Evolutionary conservation across 2,113 vertebrate genomes (phyloP), one percentile per base, ranked within the genome.

Genomic region (Chascanopsetta lugubris): DNA sequence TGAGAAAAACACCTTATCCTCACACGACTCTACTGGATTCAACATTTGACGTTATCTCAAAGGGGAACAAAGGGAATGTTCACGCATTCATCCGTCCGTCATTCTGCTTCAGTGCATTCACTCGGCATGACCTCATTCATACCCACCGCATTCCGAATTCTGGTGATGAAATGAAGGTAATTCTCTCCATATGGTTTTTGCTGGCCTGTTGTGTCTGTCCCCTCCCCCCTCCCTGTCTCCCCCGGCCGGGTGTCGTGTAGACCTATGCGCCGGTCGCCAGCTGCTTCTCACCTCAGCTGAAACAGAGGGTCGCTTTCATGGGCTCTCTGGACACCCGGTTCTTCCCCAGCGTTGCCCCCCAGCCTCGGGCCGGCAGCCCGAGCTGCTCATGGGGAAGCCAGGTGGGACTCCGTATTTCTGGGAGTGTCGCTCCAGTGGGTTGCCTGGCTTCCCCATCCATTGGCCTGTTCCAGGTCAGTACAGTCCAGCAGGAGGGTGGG

Each of bases 391-490:
- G 86, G 92, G 88, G 79, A 93, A 91, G 79, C 86, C 90, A 80
- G 88, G 88, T 74, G 89, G 88, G 73, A 77, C 82, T 87, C 89
- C 89, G 36, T 93, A 89, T 91, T 90, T 90, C 87, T 93, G 92
- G 92, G 92, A 93, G 88, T 91, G 90, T 86, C 90, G 87, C 83
- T 90, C 91, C 85, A 77, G 84, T 25, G 90, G 90, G 84, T 84
- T 80, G 74, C 87, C 91, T 76, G 89, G 91, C 84, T 91, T 92
- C 81, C 85, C 90, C 9, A 79, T 90, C 79, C 90, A 89, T 58
- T 88, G 89, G 84, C 87, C 88, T 85, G 85, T 87, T 34, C 47
- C 92, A 93, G 92, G 92, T 92, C 91, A 93, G 92, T 92, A 90
- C 49, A 62, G 87, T 87, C 72, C 70, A 70, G 87, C 72, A 71